These are phyloP conservation scores for Dinocampus coccinellae DNA, from an alignment of 2,888 invertebrate species.

Conservation along the genomic window DNA sequence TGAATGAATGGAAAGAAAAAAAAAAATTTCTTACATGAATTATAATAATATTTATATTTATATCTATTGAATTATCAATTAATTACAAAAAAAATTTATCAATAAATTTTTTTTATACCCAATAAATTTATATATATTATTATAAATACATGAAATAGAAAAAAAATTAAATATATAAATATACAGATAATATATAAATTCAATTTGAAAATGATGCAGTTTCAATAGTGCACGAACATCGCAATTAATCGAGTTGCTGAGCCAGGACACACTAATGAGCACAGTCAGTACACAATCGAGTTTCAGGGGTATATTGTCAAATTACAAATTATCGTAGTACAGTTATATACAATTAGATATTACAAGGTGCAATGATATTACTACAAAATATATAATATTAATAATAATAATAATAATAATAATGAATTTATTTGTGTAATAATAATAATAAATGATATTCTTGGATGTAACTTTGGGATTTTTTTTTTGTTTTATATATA, in stretches of 20 bases:
- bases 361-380: neutral
- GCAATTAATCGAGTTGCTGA: constrained; percentile 36
- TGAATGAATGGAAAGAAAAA: no score
- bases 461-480: neutral
- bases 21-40: no score
- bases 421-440: no score
- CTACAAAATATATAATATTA: neutral
- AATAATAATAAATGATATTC: neutral
- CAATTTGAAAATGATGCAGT: constrained; percentile 4
- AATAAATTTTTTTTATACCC: no score
- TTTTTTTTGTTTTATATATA: neutral
- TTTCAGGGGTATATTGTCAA: constrained; percentile 20
- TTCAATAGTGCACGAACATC: constrained; percentile 16
- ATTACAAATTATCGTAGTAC: constrained; percentile 16
- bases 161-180: no score
- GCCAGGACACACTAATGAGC: constrained; percentile 26
- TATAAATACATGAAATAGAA: no score
- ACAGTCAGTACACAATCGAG: neutral
- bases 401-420: no score
- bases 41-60: no score
- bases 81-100: no score
- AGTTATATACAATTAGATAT: constrained; percentile 20
- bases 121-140: no score
- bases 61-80: no score
- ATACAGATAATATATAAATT: neutral